A percentile compares a stretch with the other conserved stretches of the same genome.
Conservation (phyloP, 2,113 vertebrate genomes). For the Saguinus imperator region DNA sequence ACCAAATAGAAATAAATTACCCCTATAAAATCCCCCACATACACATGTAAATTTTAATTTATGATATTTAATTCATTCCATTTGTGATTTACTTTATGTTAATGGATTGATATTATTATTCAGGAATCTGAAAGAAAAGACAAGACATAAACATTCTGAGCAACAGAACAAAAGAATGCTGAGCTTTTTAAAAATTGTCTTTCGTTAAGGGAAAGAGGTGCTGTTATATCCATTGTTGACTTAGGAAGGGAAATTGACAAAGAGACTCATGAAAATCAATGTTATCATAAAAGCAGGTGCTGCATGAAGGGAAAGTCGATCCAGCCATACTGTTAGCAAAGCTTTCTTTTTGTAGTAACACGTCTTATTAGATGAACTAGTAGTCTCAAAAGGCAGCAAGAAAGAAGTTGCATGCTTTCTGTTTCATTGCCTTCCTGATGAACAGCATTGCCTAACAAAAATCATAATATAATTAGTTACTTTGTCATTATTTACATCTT, state of each 20-base stretch:
- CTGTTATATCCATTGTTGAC: not conserved
- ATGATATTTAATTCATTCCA: not conserved
- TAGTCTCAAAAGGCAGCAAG: not conserved
- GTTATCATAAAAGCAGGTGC: not conserved
- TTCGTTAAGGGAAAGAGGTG: not conserved
- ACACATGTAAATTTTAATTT: not conserved
- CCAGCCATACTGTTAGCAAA: not conserved
- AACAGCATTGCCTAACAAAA: not conserved
- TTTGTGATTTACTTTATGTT: not conserved
- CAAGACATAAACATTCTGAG: not conserved
- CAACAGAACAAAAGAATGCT: not conserved
- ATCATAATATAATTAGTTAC: not conserved
- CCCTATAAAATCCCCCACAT: not conserved
- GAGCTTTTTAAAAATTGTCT: not conserved
- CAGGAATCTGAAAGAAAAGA: not conserved
- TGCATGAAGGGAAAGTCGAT: not conserved
- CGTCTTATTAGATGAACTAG: not conserved
- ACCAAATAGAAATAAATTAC: not conserved
- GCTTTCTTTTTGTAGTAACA: not conserved
- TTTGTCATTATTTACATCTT: not conserved
- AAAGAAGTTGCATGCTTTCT: not conserved
- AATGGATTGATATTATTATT: not conserved
- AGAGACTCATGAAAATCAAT: not conserved
- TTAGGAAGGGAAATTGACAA: not conserved
- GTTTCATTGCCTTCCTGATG: not conserved